phyloP scores from a whole-genome alignment of 2,113 vertebrate genomes.

The Microcebus murinus region DNA sequence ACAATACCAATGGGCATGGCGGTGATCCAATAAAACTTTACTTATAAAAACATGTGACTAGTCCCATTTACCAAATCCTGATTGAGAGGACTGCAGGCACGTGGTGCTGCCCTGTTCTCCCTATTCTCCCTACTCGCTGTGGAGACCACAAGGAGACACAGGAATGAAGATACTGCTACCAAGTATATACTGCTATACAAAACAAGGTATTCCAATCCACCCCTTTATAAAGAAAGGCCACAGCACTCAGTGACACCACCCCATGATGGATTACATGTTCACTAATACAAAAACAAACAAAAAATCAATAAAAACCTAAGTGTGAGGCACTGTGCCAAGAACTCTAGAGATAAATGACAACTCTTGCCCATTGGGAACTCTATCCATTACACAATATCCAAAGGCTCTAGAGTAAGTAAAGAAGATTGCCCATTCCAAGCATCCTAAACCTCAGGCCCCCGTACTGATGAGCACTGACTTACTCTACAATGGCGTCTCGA shows the following conservation, averaged over 20 bases:
- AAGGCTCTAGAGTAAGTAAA: neutral
- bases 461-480: conserved; percentile 54
- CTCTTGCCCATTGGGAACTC: neutral
- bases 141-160: neutral
- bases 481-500: conserved; percentile 96
- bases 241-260: neutral
- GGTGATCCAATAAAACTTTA: neutral
- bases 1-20: fast-evolving
- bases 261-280: neutral
- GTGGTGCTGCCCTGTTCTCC: neutral
- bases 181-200: too few relatives aligned
- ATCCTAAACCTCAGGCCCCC: neutral
- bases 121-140: neutral
- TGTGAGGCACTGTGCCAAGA: neutral
- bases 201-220: neutral
- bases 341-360: neutral
- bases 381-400: neutral
- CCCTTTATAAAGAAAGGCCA: too few relatives aligned
- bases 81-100: neutral
- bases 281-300: neutral
- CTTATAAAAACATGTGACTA: neutral
- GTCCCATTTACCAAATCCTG: too few relatives aligned
- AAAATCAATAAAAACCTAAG: neutral
- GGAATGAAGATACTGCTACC: neutral
- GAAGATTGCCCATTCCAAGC: neutral